phyloP scores from a whole-genome alignment of 1,140 invertebrate genomes.

The Ceratina japonica region DNA sequence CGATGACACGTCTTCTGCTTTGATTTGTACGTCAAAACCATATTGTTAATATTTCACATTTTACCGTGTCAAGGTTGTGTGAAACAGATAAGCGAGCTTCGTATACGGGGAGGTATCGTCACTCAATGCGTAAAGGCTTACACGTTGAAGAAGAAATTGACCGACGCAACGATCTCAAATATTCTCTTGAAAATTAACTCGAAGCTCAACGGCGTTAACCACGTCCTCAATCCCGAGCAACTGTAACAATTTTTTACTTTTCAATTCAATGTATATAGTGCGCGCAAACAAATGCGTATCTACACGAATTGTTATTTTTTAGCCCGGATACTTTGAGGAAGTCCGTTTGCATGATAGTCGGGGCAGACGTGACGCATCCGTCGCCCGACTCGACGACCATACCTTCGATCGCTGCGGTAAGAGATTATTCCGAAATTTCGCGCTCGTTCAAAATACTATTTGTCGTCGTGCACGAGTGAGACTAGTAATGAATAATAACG shows the following conservation, averaged over 20 bases:
- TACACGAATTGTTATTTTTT: background rate
- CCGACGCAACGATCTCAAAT: constrained; percentile 82
- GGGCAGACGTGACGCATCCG: constrained; percentile 94
- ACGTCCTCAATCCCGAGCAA: constrained; percentile 78
- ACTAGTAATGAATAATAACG: background rate
- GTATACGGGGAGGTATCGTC: constrained; percentile 82
- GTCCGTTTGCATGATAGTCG: constrained; percentile 85
- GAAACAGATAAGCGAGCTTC: constrained; percentile 88
- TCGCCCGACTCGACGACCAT: constrained; percentile 83
- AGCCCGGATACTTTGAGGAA: constrained; percentile 63
- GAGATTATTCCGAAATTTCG: constrained; percentile 43
- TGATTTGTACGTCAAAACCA: background rate
- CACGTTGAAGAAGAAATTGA: constrained; percentile 79
- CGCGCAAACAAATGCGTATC: background rate
- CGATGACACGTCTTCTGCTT: background rate
- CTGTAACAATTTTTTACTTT: constrained; percentile 38
- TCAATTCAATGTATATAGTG: too few species aligned
- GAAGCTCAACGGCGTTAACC: constrained; percentile 92
- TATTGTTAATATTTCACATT: background rate
- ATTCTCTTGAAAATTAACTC: constrained; percentile 92
- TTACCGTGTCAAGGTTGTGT: constrained; percentile 74
- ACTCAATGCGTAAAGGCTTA: constrained; percentile 89
- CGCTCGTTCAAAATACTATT: background rate
- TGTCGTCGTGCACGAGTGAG: background rate
- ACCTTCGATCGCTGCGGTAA: constrained; percentile 91